These are phyloP conservation scores for Bombus cullumanus DNA, from an alignment of 1,140 invertebrate genomes.

Conservation along the genomic window DNA sequence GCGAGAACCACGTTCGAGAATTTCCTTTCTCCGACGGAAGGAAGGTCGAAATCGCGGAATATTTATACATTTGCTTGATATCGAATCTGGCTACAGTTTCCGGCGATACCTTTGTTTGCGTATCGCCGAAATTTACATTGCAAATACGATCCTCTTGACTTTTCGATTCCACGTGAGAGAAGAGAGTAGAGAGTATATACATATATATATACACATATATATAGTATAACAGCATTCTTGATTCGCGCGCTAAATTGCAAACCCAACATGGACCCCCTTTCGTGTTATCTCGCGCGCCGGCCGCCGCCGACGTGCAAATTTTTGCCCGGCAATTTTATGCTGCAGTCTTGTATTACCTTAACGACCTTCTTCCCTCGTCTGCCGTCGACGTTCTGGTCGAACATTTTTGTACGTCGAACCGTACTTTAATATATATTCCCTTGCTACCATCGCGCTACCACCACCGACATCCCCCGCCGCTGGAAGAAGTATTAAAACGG, in stretches of 20 bases:
- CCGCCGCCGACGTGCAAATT: constrained; percentile 29
- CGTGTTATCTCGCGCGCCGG: constrained; percentile 23
- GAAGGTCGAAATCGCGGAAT: not conserved
- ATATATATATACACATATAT: not conserved
- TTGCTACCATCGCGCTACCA: not conserved
- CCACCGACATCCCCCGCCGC: not conserved
- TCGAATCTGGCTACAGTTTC: constrained; percentile 10
- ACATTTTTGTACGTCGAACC: constrained; percentile 36
- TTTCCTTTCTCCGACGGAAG: not conserved
- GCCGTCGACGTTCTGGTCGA: not conserved
- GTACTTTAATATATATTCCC: constrained; percentile 18
- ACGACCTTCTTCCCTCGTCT: constrained; percentile 42
- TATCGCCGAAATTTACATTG: constrained; percentile 54
- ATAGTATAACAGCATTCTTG: constrained; percentile 23
- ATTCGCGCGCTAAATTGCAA: constrained; percentile 34
- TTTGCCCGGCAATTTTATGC: constrained; percentile 37
- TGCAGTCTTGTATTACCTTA: constrained; percentile 36
- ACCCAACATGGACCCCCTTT: not conserved
- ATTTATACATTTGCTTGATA: constrained; percentile 39
- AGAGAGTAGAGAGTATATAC: not conserved
- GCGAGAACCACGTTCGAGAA: too few species aligned
- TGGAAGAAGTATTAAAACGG: not conserved
- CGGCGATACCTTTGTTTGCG: constrained; percentile 46
- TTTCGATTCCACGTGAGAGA: not conserved
- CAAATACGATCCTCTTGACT: constrained; percentile 50